Conservation (phyloP, 2,113 vertebrate species). For the Neomonachus schauinslandi region DNA sequence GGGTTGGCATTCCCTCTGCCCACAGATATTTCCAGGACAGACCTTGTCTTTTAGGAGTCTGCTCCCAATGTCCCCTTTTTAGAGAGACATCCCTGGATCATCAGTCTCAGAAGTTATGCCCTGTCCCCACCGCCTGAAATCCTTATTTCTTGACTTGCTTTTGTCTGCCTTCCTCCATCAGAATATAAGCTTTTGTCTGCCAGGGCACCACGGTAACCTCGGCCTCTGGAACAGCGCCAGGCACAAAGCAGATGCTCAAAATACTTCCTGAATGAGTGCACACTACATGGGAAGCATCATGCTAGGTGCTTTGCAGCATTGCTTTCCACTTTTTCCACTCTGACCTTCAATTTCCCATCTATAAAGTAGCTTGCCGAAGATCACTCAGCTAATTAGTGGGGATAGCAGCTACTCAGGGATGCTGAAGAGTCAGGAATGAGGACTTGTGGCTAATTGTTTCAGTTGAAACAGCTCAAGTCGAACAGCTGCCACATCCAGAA, state of each 20-base stretch:
- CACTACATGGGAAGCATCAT: neutral
- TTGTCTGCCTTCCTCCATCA: neutral
- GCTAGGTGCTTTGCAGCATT: neutral
- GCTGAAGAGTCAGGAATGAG: neutral
- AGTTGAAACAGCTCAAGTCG: conserved; percentile 47
- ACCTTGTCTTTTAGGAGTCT: neutral
- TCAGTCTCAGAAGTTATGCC: neutral
- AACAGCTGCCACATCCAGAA: conserved; percentile 58
- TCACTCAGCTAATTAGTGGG: conserved; percentile 60
- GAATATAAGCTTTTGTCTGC: neutral
- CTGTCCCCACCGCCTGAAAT: neutral
- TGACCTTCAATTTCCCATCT: conserved; percentile 42
- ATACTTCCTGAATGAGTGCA: neutral
- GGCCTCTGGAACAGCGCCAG: neutral
- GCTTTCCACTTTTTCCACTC: neutral
- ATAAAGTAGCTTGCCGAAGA: conserved; percentile 5
- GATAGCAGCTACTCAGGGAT: neutral
- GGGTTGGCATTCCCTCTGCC: neutral
- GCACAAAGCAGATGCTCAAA: neutral
- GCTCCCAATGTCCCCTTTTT: neutral
- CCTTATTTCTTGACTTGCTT: neutral
- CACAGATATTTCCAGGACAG: neutral
- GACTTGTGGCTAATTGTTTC: conserved; percentile 54
- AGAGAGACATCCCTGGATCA: neutral
- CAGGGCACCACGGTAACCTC: neutral